Percentiles rank a stretch among this genome's conserved stretches.
Evolutionary conservation across 2,113 vertebrate species (phyloP).

Genomic region (Actinemys pallida): DNA sequence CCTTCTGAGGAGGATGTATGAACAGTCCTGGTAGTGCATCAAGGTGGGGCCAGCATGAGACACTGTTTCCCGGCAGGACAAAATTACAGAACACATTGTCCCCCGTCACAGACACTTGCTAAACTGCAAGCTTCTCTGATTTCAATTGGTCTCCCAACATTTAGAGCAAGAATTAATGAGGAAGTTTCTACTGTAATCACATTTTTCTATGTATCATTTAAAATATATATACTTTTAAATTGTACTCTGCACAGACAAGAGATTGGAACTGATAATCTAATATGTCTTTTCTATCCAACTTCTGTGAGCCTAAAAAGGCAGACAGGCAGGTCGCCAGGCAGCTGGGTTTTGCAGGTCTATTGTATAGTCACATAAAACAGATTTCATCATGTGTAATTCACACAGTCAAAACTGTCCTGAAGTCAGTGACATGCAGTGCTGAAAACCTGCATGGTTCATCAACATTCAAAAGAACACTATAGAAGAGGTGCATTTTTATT

Average conservation of each 20-base stretch:
- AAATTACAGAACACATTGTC: background rate
- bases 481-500: background rate
- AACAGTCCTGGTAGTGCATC: background rate
- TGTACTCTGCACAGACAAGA: background rate
- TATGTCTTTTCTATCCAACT: background rate
- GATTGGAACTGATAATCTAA: background rate
- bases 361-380: background rate
- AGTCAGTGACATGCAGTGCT: background rate
- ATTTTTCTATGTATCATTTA: background rate
- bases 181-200: background rate
- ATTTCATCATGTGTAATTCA: background rate
- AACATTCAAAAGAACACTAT: background rate
- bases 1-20: background rate
- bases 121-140: background rate
- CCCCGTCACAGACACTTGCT: background rate
- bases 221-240: background rate
- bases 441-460: background rate
- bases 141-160: background rate
- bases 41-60: background rate
- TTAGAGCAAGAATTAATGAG: background rate
- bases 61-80: background rate
- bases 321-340: background rate
- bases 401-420: background rate
- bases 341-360: background rate
- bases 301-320: background rate